Evolutionary conservation across 2,888 invertebrate genomes (phyloP), one percentile per base, ranked within the genome.

Genomic region (Sycophila texana): DNA sequence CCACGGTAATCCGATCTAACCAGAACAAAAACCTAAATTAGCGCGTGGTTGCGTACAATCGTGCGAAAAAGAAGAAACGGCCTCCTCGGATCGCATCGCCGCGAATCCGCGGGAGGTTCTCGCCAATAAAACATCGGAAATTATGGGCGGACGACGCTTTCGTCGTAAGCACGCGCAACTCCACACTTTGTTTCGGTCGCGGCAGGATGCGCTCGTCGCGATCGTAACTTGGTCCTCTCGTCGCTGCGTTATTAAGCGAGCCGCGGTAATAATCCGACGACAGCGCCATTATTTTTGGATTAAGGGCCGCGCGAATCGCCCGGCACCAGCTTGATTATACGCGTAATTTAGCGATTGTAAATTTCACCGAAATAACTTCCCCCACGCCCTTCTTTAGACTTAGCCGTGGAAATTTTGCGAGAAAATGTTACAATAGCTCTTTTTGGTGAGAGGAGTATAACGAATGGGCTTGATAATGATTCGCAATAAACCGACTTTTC

Each of bases 251-350:
- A 22, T 14, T 22, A 20, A 26, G 60, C 53, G 26, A 22, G 57
- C n/a, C 7, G 60, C 20, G 20, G 47, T 67, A 51, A 67, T 67
- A 67, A 67, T 26, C 51, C 67, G 67, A 67, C 51, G 68, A 68
- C 16, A 68, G 30, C 30, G 30, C 55, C 51, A 68, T 68, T 68
- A 68, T 68, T 68, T 68, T 55, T 30, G 30, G 68, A 68, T 67
- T 26, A 61, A 61, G 39, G n/a, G n/a, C 51, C 20, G 20, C 20
- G n/a, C 63, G 39, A n/a, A 12, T 47, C 18, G 10, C 60, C 26
- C 26, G 20, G 26, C n/a, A 39, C 39, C 16, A 20, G 60, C 22
- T 60, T 60, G 26, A 60, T 20, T 60, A 22, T 60, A 1, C 22
- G 26, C 14, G 22, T 60, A 22, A 60, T 60, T 20, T 20, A 60